These are phyloP conservation scores for Bombus huntii DNA, from an alignment of 1,140 invertebrate species.

Conservation along the genomic window DNA sequence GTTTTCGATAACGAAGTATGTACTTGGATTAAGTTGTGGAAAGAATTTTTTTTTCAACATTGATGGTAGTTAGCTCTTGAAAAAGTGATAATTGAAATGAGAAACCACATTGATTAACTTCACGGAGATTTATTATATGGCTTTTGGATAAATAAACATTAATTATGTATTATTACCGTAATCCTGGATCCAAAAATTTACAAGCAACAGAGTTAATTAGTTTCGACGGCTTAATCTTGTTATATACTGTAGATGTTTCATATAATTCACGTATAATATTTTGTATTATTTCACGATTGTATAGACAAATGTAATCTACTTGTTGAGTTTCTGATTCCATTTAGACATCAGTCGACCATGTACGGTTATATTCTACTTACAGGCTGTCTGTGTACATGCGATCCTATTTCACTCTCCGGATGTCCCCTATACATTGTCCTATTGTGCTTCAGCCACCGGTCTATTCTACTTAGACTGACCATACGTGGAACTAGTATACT, in stretches of 20 bases:
- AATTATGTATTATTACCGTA: too few relatives aligned
- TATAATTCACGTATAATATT: neutral
- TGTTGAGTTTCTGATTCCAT: neutral
- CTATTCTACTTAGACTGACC: constrained; percentile 8
- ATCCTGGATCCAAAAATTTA: too few relatives aligned
- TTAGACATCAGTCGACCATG: neutral
- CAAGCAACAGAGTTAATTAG: neutral
- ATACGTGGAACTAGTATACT: neutral
- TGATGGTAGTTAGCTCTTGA: neutral
- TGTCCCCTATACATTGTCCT: neutral
- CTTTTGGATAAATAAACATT: too few relatives aligned
- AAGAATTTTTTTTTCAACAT: too few relatives aligned
- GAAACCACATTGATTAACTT: too few relatives aligned
- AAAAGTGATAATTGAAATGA: neutral
- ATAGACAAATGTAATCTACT: neutral
- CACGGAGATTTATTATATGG: too few relatives aligned
- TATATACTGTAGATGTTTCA: neutral
- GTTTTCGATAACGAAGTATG: too few relatives aligned
- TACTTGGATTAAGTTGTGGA: too few relatives aligned
- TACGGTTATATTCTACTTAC: neutral
- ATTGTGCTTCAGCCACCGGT: neutral
- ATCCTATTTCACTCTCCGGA: constrained; percentile 4
- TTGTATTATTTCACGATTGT: neutral
- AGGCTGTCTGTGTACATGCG: neutral
- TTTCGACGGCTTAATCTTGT: neutral